A percentile compares a stretch with the other conserved stretches of the same genome.
phyloP scores from a whole-genome alignment of 2,797 vertebrate species.

The Ctenosaura bakeri region DNA sequence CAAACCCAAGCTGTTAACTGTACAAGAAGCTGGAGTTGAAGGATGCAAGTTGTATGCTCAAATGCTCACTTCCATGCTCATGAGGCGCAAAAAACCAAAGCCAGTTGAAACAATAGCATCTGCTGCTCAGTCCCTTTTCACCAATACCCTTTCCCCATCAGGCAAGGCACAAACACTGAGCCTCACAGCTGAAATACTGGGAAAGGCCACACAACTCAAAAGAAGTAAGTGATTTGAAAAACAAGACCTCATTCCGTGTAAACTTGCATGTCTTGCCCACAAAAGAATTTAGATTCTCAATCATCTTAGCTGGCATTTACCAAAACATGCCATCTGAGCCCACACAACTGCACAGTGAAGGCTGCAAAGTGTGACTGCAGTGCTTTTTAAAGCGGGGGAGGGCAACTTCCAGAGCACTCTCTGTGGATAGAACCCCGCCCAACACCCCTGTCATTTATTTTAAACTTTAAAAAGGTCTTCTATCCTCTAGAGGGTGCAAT shows the following conservation, averaged over 20 bases:
- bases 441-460: too few relatives aligned
- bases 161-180: background rate
- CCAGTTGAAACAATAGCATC: background rate
- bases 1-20: background rate
- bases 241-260: background rate
- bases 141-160: background rate
- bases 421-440: too few relatives aligned
- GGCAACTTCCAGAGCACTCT: too few relatives aligned
- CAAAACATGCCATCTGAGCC: background rate
- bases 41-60: background rate
- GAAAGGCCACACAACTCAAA: background rate
- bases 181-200: background rate
- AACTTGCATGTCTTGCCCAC: background rate
- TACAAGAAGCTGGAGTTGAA: background rate
- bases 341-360: background rate
- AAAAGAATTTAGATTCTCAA: background rate
- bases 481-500: too few relatives aligned
- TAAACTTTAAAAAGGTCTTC: too few relatives aligned
- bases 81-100: background rate
- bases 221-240: background rate
- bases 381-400: background rate
- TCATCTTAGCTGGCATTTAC: background rate
- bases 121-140: background rate
- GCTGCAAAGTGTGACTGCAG: background rate
- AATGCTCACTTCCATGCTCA: background rate